These are phyloP conservation scores for Chrysoperla carnea DNA, from an alignment of 1,140 invertebrate genomes.

Conservation along the genomic window DNA sequence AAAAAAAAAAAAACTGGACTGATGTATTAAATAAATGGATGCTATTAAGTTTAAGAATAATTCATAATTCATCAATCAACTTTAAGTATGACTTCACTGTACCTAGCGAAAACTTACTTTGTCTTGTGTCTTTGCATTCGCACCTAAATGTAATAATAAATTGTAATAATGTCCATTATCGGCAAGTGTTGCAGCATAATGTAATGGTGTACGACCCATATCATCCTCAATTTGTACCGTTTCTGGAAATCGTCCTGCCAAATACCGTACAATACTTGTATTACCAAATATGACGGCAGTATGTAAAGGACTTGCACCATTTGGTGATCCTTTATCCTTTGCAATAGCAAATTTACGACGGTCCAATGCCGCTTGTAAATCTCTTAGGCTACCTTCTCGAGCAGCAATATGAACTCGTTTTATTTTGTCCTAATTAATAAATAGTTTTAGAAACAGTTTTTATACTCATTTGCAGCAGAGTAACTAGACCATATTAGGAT, in stretches of 20 bases:
- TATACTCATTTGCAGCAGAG: no score
- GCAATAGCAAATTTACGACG: conserved; percentile 80
- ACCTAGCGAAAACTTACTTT: conserved; percentile 56
- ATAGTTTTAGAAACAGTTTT: no score
- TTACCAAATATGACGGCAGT: conserved; percentile 74
- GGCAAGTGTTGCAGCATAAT: conserved; percentile 71
- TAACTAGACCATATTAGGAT: no score
- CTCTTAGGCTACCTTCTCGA: conserved; percentile 65
- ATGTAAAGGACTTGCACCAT: conserved; percentile 83
- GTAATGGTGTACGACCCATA: conserved; percentile 73
- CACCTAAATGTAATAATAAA: conserved; percentile 64
- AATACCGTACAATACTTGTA: conserved; percentile 41
- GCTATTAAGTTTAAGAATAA: no score
- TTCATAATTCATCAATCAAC: no score
- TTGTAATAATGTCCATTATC: conserved; percentile 83
- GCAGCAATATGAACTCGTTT: conserved; percentile 71
- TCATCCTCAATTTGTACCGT: conserved; percentile 55
- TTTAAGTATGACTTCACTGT: no score
- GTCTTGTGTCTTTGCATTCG: conserved; percentile 64
- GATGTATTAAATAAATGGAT: no score
- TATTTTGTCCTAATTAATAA: conserved; percentile 57
- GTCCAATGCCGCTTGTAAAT: conserved; percentile 71
- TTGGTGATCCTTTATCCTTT: conserved; percentile 56
- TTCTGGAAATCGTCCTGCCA: conserved; percentile 67
- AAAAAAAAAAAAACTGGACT: no score